A percentile compares a stretch with the other conserved stretches of the same genome.
These are phyloP conservation scores for Nematostella vectensis DNA, from an alignment of 92 coral and sea anemone species.

Conservation along the genomic window DNA sequence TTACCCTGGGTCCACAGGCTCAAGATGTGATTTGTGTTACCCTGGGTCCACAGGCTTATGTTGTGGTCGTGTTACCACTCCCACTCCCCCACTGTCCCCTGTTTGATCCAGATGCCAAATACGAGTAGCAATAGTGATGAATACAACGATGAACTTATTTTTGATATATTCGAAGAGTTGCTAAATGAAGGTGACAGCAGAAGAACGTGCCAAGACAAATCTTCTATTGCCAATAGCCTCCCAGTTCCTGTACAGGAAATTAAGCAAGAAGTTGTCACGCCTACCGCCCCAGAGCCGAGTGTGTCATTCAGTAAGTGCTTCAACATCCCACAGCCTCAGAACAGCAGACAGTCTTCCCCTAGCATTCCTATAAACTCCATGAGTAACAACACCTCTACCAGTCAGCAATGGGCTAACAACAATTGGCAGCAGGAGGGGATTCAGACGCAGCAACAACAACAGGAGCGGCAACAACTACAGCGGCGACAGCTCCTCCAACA, in stretches of 20 bases:
- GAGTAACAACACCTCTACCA: not conserved
- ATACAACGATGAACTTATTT: constrained; percentile 21
- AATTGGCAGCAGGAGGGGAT: not conserved
- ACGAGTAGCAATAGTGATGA: constrained; percentile 10
- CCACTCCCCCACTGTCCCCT: too few relatives aligned
- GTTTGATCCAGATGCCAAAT: constrained; percentile 20
- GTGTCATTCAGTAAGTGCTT: constrained; percentile 27
- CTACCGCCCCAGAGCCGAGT: constrained; percentile 36
- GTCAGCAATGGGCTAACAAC: not conserved
- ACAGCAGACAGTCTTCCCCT: not conserved
- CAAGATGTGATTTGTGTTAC: too few relatives aligned
- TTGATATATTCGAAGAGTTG: constrained; percentile 22
- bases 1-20: too few relatives aligned
- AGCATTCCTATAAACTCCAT: too few relatives aligned
- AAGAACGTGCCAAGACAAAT: not conserved
- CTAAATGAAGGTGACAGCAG: not conserved
- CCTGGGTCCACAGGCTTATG: too few relatives aligned
- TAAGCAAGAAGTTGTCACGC: constrained; percentile 60
- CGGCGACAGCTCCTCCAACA: not conserved
- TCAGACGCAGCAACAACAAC: constrained; percentile 6
- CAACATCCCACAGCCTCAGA: not conserved
- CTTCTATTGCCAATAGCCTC: not conserved
- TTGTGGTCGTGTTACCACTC: too few relatives aligned
- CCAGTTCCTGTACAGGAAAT: constrained; percentile 15
- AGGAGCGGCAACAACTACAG: constrained; percentile 8